Base-by-base conservation (phyloP, 2,888 invertebrate genomes). In the Smittia sp. region DNA sequence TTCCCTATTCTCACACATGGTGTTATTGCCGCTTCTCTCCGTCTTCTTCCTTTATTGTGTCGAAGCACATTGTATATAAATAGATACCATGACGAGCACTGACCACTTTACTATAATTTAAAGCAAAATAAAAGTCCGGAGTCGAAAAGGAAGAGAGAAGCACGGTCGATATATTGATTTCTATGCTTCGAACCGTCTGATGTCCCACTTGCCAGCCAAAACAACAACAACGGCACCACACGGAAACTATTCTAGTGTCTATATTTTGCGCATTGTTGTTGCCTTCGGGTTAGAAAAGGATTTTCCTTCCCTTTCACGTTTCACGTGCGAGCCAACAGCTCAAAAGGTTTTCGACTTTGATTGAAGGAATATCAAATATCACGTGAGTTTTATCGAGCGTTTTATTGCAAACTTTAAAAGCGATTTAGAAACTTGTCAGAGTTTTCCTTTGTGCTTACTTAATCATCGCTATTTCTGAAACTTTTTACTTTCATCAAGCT, bases 141-240 rank as follows among this genome's bases (percentile, higher is more conserved):
- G n/a, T 46, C 46, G 46, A n/a, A n/a, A 58, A 18, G 58, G 13
- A 58, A 18, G 58, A 18, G 22, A 7, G n/a, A 58, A 58, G 20
- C 4, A 18, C 58, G 58, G 22, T 58, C 58, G 18, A 58, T 58
- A 58, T 58, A 58, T 58, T n/a, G 58, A 58, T 58, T 58, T 58
- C 58, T 22, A 20, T 58, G 22, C 22, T 58, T 58, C 15, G 9
- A 13, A 7, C 15, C 58, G 58, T 58, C 58, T 58, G 58, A 58
- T 58, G 58, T 58, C 58, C 58, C 58, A 58, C 58, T 58, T 58
- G 58, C 20, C 58, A 20, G 58, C 58, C 18, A 58, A 58, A 58
- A 38, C 38, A 22, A 58, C 58, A 7, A 22, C 58, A 58, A 58
- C 58, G 11, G 3, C 58, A 20, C 7, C 13, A 6, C 18, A 58